Evolutionary conservation across 2,888 invertebrate genomes (phyloP).

Genomic region (Pseudococcus viburni): DNA sequence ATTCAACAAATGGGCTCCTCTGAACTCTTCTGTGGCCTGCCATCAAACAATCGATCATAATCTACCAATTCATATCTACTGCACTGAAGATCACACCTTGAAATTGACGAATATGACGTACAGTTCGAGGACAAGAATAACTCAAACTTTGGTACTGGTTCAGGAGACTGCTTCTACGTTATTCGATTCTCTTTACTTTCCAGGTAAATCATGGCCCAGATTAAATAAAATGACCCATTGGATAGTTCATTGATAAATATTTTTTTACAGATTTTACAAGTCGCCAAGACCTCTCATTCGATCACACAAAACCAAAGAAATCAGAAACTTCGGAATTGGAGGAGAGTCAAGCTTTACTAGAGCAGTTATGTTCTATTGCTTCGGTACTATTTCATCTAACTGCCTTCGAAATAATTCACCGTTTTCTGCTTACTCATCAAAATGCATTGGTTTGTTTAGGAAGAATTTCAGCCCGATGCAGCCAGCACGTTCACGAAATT

Average conservation of each 20-base stretch:
- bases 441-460: constrained; percentile 69
- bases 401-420: neutral
- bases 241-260: neutral
- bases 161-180: constrained; percentile 47
- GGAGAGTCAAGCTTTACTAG: constrained; percentile 80
- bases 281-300: constrained; percentile 80
- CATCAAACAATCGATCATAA: constrained; percentile 78
- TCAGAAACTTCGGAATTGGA: constrained; percentile 81
- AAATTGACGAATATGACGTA: constrained; percentile 82
- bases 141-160: constrained; percentile 66
- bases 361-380: constrained; percentile 78
- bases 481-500: constrained; percentile 78
- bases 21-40: constrained; percentile 77
- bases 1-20: constrained; percentile 81
- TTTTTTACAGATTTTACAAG: constrained; percentile 72
- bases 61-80: constrained; percentile 80
- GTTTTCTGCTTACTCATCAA: neutral
- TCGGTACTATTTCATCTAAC: constrained; percentile 69
- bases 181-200: neutral
- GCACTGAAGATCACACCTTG: constrained; percentile 81
- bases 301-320: constrained; percentile 79
- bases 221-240: neutral
- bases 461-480: constrained; percentile 77
- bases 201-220: constrained; percentile 44
- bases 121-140: constrained; percentile 80